Evolutionary conservation across 2,888 invertebrate genomes (phyloP), one percentile per base, ranked within the genome.

Genomic region (Diogma glabrata): DNA sequence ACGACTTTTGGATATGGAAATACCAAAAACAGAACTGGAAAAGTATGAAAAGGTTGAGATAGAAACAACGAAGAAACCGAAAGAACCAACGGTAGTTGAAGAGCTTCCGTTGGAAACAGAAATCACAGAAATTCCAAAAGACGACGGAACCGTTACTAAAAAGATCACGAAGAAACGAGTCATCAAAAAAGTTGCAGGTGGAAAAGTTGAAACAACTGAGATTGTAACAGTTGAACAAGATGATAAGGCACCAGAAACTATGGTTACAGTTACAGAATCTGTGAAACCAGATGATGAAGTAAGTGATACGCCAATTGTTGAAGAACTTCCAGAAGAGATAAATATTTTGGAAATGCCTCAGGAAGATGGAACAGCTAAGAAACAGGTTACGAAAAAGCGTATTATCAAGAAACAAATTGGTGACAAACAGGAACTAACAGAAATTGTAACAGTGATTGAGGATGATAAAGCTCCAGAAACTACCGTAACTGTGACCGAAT

Each of bases 321-420:
- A 64, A 51, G 63, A 63, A 54, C 55, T 61, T 38, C 69, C 71
- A 3, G 70, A 72, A 59, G 60, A 67, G 53, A 63, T 70, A 3
- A 62, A 65, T 53, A 59, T 24, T 57, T 63, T 63, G 7, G 60
- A 65, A 59, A 60, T 63, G 51, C 30, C 45, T 4, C 43, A 14
- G 10, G 49, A 47, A 12, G 52, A 47, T 45, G 47, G 47, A 57
- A 60, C 59, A 6, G 59, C 23, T 22, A 45, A 45, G 10, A 47
- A 17, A 38, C n/a, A 53, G 16, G 45, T 16, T 2, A 46, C 16
- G 8, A 46, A 64, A 50, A 65, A 61, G 38, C 58, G 65, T 16
- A 61, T 61, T 9, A 61, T 64, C 45, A 65, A 60, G 52, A 67
- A 64, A 58, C 61, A 60, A 4, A 65, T 56, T 55, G 70, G 64